Evolutionary conservation across 2,797 vertebrate genomes (phyloP).

Genomic region (Molossus molossus): DNA sequence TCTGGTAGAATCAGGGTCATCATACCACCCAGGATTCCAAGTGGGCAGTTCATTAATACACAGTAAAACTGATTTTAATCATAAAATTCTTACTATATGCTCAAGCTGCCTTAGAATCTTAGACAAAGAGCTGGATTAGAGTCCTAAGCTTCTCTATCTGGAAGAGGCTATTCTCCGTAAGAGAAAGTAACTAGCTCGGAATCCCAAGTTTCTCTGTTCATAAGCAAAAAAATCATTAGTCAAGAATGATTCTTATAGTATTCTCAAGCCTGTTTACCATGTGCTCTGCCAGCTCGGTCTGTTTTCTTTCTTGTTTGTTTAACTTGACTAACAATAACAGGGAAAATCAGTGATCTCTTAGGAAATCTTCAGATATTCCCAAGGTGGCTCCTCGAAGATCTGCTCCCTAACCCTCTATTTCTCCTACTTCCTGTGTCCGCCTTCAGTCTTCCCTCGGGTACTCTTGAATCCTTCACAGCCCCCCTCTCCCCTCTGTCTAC

Average conservation of each 20-base stretch:
- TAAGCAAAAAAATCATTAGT: neutral
- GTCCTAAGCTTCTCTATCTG: neutral
- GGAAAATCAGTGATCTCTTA: neutral
- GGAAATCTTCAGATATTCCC: neutral
- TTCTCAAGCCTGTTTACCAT: neutral
- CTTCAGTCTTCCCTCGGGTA: neutral
- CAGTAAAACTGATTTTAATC: neutral
- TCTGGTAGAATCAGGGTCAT: neutral
- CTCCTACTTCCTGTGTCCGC: neutral
- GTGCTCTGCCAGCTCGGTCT: neutral
- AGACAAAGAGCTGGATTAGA: neutral
- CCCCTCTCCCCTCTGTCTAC: neutral
- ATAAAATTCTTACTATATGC: neutral
- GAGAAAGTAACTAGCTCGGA: neutral
- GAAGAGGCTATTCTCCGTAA: neutral
- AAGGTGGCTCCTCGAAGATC: neutral
- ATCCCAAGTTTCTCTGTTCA: neutral
- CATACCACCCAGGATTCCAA: neutral
- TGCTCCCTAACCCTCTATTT: neutral
- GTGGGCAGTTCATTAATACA: neutral
- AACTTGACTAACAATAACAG: neutral
- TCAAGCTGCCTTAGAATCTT: neutral
- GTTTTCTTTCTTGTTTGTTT: neutral
- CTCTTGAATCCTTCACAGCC: neutral
- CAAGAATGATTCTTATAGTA: neutral